These are phyloP conservation scores for Coregonus sp. DNA, from an alignment of 2,797 vertebrate genomes.

Conservation along the genomic window DNA sequence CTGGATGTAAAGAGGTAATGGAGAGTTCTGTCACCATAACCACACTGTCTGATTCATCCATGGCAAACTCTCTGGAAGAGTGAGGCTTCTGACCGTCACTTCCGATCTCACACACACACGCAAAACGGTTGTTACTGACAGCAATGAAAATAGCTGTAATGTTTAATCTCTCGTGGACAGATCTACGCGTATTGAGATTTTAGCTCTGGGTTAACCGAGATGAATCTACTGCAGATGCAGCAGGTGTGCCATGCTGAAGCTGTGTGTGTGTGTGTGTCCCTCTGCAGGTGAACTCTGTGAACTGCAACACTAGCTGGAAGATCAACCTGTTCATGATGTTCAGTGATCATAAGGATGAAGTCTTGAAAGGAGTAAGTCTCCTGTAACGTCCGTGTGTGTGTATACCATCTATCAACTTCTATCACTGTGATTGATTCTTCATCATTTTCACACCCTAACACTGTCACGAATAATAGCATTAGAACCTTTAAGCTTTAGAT, in stretches of 20 bases:
- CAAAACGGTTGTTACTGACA: too few relatives aligned
- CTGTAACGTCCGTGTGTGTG: not conserved
- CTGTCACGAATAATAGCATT: not conserved
- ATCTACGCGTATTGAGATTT: too few relatives aligned
- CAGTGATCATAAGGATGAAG: constrained; percentile 93
- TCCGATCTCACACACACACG: too few relatives aligned
- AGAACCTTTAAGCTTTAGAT: not conserved
- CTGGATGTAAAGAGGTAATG: constrained; percentile 92
- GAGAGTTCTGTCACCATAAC: not conserved
- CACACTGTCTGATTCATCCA: not conserved
- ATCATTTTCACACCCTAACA: not conserved
- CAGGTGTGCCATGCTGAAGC: not conserved
- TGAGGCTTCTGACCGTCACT: too few relatives aligned
- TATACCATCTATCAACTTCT: not conserved
- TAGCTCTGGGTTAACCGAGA: too few relatives aligned
- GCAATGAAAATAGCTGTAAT: too few relatives aligned
- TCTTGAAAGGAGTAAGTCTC: constrained; percentile 91
- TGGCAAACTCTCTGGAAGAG: not conserved
- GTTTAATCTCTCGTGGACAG: too few relatives aligned
- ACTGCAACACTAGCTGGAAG: constrained; percentile 99
- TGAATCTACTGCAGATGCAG: too few relatives aligned
- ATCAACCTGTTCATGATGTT: constrained; percentile 99
- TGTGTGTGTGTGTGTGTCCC: constrained; percentile 12
- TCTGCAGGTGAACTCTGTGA: constrained; percentile 93
- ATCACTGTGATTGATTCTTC: not conserved